Evolutionary conservation across 2,797 vertebrate species (phyloP).

Genomic region (Manis javanica): DNA sequence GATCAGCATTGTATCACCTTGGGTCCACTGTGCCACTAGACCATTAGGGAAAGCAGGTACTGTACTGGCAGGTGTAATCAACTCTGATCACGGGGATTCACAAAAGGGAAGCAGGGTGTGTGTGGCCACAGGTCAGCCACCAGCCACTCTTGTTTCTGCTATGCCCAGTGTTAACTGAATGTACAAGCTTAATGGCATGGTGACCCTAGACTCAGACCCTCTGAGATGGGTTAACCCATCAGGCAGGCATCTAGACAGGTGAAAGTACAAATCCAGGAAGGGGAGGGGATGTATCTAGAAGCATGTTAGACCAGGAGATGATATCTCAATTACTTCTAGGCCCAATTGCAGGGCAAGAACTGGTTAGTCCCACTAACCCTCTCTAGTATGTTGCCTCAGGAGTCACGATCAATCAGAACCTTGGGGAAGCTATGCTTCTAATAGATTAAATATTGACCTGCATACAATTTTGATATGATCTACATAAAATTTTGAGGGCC

Average conservation of each 20-base stretch:
- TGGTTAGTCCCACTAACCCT: not conserved
- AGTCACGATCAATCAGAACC: not conserved
- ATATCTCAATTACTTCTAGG: not conserved
- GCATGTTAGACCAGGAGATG: rapidly evolving
- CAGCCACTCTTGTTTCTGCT: not conserved
- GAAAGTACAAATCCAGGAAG: not conserved
- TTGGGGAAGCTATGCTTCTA: not conserved
- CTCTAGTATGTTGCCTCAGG: not conserved
- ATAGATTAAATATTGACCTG: not conserved
- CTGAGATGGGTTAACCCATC: not conserved
- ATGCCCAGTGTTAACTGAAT: not conserved
- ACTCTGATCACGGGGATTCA: not conserved
- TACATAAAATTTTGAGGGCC: not conserved
- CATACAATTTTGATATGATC: not conserved
- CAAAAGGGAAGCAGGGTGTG: too few relatives aligned
- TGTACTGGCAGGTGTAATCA: rapidly evolving
- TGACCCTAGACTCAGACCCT: not conserved
- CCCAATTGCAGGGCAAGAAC: too few relatives aligned
- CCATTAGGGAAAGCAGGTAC: not conserved
- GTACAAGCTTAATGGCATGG: not conserved
- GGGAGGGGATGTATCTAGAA: too few relatives aligned
- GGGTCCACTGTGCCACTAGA: not conserved
- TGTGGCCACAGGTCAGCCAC: not conserved
- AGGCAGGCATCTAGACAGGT: not conserved
- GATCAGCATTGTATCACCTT: not conserved